A percentile compares a stretch with the other conserved stretches of the same genome.
phyloP scores from a whole-genome alignment of 2,888 invertebrate species.

The Conomelus anceps region DNA sequence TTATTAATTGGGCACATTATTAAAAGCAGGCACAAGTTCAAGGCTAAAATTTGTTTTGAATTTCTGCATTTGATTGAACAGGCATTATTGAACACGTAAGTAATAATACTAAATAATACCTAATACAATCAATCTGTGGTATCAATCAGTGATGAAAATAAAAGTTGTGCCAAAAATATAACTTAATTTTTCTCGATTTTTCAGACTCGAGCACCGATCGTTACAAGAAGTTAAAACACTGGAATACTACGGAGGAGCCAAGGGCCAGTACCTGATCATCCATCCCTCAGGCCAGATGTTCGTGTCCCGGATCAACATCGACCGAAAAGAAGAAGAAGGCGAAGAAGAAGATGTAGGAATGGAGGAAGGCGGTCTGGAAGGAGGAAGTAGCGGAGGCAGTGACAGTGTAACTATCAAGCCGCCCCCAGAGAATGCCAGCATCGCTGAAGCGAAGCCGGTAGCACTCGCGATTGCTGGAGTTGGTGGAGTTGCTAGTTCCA shows the following conservation, averaged over 20 bases:
- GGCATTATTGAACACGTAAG: too few relatives aligned
- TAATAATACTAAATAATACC: too few relatives aligned
- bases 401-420: constrained; percentile 46
- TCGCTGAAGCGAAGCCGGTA: constrained; percentile 70
- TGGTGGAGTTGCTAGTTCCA: constrained; percentile 64
- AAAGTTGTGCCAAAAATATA: background rate
- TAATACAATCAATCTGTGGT: too few relatives aligned
- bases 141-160: background rate
- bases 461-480: constrained; percentile 44
- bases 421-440: constrained; percentile 53
- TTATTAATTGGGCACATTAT: too few relatives aligned
- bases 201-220: background rate
- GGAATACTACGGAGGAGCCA: constrained; percentile 66
- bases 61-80: too few relatives aligned
- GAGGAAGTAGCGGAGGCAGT: constrained; percentile 35
- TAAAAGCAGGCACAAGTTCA: too few relatives aligned
- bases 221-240: constrained; percentile 36
- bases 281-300: constrained; percentile 33
- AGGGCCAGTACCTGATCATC: constrained; percentile 52
- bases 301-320: constrained; percentile 22
- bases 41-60: too few relatives aligned
- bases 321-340: constrained; percentile 20
- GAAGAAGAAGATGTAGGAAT: constrained; percentile 37
- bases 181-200: background rate
- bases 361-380: constrained; percentile 35